Percentiles rank a stretch among this genome's conserved stretches.
These are phyloP conservation scores for Megaceryle alcyon DNA, from an alignment of 2,797 vertebrate genomes.

Conservation along the genomic window DNA sequence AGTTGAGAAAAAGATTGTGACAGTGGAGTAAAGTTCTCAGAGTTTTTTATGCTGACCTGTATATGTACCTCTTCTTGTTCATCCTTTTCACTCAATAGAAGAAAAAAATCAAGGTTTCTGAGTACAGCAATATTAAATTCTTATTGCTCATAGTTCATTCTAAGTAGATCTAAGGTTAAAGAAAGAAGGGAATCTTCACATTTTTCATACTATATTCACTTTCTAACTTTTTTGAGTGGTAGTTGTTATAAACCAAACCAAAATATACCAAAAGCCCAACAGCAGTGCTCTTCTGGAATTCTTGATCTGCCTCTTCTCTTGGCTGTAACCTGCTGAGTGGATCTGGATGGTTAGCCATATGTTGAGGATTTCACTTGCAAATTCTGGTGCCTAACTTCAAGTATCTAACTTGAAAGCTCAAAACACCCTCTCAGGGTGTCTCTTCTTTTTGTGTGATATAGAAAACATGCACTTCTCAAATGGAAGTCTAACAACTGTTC, in stretches of 20 bases:
- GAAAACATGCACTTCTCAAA: background rate
- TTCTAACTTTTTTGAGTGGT: background rate
- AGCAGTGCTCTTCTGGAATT: background rate
- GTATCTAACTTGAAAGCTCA: background rate
- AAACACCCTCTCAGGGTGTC: background rate
- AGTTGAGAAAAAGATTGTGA: background rate
- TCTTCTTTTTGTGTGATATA: background rate
- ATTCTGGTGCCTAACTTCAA: background rate
- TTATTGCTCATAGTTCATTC: background rate
- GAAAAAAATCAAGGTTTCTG: background rate
- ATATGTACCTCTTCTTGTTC: background rate
- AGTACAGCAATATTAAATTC: background rate
- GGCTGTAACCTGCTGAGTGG: background rate
- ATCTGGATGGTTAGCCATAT: background rate
- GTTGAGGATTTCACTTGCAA: background rate
- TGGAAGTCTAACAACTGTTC: background rate
- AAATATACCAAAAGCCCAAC: background rate
- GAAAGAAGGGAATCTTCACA: background rate
- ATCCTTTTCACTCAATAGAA: background rate
- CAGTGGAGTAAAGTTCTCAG: background rate
- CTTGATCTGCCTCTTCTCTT: background rate
- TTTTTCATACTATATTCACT: background rate
- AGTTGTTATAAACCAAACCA: background rate
- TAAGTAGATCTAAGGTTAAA: background rate
- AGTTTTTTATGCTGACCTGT: background rate